Percentiles rank a stretch among this genome's conserved stretches.
Conservation (phyloP, 2,113 vertebrate species). For the Geococcyx californianus region DNA sequence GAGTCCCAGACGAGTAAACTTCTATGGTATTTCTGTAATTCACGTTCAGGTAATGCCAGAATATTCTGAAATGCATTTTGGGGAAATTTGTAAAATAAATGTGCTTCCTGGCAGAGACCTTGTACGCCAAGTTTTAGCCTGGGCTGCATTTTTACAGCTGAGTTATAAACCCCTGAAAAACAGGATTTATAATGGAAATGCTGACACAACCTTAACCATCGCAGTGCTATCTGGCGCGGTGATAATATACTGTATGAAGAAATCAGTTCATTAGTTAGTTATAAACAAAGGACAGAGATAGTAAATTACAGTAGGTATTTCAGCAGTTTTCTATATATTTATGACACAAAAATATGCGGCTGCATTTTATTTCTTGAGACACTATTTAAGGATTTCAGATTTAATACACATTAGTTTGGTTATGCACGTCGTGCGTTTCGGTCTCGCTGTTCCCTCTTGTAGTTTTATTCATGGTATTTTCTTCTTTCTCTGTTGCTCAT, state of each 20-base stretch:
- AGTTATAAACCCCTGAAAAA: slow-evolving; percentile 72
- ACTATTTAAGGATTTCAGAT: slow-evolving; percentile 73
- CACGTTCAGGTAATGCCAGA: neutral
- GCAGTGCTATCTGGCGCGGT: slow-evolving; percentile 39
- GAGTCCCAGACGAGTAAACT: neutral
- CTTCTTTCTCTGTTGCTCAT: slow-evolving; percentile 89
- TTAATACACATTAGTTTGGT: slow-evolving; percentile 70
- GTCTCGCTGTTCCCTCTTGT: slow-evolving; percentile 51
- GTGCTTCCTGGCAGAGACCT: slow-evolving; percentile 59
- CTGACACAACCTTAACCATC: slow-evolving; percentile 61
- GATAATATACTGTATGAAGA: slow-evolving; percentile 71
- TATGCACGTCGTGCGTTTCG: slow-evolving; percentile 48
- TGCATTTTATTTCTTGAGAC: slow-evolving; percentile 73
- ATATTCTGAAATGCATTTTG: neutral
- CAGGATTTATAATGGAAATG: slow-evolving; percentile 72
- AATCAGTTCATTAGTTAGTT: slow-evolving; percentile 79
- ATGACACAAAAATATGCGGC: slow-evolving; percentile 71
- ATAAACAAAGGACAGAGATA: slow-evolving; percentile 75
- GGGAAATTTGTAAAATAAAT: slow-evolving; percentile 44
- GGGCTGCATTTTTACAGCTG: slow-evolving; percentile 73
- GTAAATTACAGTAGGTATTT: slow-evolving; percentile 78
- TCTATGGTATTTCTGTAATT: neutral
- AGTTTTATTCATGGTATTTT: slow-evolving; percentile 81
- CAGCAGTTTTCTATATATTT: slow-evolving; percentile 72
- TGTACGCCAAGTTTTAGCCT: slow-evolving; percentile 58